phyloP scores from a whole-genome alignment of 2,888 invertebrate genomes.

The Steinernema scapterisci region DNA sequence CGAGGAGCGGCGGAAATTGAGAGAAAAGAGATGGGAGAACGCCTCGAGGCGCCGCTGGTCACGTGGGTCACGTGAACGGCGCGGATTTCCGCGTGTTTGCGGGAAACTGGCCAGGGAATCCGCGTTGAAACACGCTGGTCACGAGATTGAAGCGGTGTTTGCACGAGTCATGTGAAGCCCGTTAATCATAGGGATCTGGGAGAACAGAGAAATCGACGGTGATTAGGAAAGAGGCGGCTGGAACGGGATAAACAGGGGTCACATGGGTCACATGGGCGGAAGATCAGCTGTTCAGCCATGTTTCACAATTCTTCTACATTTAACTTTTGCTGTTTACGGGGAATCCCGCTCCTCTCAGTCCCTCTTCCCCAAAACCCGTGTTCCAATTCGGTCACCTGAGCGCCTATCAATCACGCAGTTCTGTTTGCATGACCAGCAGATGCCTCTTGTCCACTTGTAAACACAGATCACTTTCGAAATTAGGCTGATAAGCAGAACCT shows the following conservation, averaged over 20 bases:
- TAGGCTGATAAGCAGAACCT: too few relatives aligned
- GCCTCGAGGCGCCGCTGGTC: neutral
- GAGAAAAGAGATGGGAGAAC: conserved; percentile 14
- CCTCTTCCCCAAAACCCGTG: too few relatives aligned
- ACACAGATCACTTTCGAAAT: too few relatives aligned
- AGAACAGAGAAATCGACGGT: neutral
- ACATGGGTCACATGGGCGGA: neutral
- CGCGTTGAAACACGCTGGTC: conserved; percentile 5
- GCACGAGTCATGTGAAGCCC: neutral
- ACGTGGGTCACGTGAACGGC: conserved; percentile 25
- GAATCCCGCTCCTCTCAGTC: too few relatives aligned
- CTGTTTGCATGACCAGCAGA: too few relatives aligned
- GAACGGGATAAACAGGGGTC: neutral
- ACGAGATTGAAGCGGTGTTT: neutral
- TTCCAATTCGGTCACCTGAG: too few relatives aligned
- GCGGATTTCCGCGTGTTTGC: neutral
- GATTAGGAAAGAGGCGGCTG: neutral
- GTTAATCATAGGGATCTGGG: neutral
- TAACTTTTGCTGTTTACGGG: neutral
- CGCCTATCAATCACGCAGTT: too few relatives aligned
- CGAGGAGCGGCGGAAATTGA: conserved; percentile 23
- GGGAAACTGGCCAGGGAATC: neutral
- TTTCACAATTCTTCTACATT: neutral
- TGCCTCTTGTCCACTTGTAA: too few relatives aligned
- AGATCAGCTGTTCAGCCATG: neutral